Evolutionary conservation across 2,113 vertebrate species (phyloP).

Genomic region (Scalopus aquaticus): DNA sequence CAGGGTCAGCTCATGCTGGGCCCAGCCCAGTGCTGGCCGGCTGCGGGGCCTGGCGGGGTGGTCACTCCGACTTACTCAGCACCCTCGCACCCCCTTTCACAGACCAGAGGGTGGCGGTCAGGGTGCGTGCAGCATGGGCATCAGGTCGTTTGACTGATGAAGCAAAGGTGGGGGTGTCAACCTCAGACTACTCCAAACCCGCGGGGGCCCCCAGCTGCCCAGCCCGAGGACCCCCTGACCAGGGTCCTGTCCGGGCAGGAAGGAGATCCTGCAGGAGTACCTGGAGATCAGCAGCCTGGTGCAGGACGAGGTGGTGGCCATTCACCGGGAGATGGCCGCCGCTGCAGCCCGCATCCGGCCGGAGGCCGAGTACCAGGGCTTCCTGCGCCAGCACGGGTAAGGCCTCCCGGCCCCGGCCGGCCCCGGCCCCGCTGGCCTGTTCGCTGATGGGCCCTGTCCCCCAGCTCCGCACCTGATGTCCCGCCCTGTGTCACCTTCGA

Average conservation of each 20-base stretch:
- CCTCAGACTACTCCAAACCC: background rate
- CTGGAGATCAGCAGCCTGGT: conserved; percentile 92
- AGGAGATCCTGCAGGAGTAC: conserved; percentile 94
- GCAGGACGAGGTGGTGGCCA: conserved; percentile 89
- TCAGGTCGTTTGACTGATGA: background rate
- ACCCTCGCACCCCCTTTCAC: accelerated
- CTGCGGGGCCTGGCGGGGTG: background rate
- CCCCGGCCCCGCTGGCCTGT: accelerated
- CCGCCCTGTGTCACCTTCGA: conserved; percentile 91
- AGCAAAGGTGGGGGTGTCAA: background rate
- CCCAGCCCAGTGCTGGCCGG: background rate
- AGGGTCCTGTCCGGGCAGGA: conserved; percentile 80
- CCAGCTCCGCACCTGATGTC: conserved; percentile 86
- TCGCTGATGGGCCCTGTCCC: background rate
- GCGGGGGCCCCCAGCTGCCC: background rate
- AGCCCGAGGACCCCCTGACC: background rate
- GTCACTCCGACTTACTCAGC: too few species aligned
- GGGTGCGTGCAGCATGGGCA: background rate
- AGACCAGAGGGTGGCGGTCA: background rate
- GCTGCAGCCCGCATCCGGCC: conserved; percentile 90
- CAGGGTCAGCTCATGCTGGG: too few species aligned
- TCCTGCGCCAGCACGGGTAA: conserved; percentile 92
- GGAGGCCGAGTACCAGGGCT: conserved; percentile 88
- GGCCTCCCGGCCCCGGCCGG: accelerated
- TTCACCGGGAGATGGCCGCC: conserved; percentile 90